Conservation (phyloP, 2,888 invertebrate genomes). For the Formica aserva region DNA sequence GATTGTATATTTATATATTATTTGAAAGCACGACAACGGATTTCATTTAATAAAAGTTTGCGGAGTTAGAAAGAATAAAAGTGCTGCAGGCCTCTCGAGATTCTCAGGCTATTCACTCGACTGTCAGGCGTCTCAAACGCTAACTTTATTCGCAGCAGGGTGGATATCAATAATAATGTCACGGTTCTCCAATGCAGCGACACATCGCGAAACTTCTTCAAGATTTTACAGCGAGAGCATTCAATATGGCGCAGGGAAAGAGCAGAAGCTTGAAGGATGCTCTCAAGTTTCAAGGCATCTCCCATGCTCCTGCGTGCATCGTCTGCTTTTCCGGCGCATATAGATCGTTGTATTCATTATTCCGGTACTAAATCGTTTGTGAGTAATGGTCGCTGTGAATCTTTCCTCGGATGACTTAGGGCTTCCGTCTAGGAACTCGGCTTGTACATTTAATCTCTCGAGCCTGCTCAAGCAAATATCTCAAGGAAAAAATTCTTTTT, state of each 20-base stretch:
- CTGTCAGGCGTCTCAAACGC: slow-evolving; percentile 23
- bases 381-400: slow-evolving; percentile 78
- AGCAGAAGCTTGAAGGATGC: slow-evolving; percentile 22
- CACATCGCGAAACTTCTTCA: slow-evolving; percentile 33
- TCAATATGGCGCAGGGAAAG: neutral
- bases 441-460: slow-evolving; percentile 38
- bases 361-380: slow-evolving; percentile 79
- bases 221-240: slow-evolving; percentile 35
- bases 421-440: slow-evolving; percentile 35
- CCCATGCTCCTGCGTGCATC: slow-evolving; percentile 1
- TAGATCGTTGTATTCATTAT: slow-evolving; percentile 78
- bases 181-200: neutral
- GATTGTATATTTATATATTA: neutral
- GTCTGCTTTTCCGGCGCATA: slow-evolving; percentile 36
- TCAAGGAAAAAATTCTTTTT: slow-evolving; percentile 10
- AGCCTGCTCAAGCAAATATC: slow-evolving; percentile 25
- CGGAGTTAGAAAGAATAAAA: neutral
- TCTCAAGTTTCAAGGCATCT: slow-evolving; percentile 36
- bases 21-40: neutral
- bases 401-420: slow-evolving; percentile 60
- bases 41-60: slow-evolving; percentile 23
- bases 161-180: slow-evolving; percentile 44
- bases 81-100: neutral
- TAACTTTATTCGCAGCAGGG: slow-evolving; percentile 24
- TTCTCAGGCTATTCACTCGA: neutral